Base-by-base conservation (phyloP, 2,888 invertebrate genomes). In the Reticulitermes lucifugus region DNA sequence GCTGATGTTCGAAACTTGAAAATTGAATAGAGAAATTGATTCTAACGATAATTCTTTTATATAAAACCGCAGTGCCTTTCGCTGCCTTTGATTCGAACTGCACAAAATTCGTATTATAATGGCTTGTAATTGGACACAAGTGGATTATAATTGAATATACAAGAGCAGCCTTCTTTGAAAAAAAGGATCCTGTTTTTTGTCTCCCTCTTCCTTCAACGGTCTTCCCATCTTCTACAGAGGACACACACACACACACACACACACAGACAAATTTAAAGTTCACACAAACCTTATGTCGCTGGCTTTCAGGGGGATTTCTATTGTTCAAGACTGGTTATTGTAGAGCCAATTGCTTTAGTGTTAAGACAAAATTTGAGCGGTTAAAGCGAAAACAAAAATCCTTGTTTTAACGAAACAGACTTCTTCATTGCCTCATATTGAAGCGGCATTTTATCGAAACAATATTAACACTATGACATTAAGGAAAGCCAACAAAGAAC, bases 241-340 rank as follows among this genome's bases (percentile, higher is more conserved):
- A 65, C 25, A 65, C 65, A 60, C 60, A 60, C 6, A 60, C 35
- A 35, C 35, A 35, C 35, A 35, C 35, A 35, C 35, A 35, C 35
- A 35, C 35, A 46, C 46, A 46, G 6, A 9, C 46, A 46, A 22
- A 18, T 60, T 21, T 60, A 60, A n/a, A 9, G 65, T 65, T 65
- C 65, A 65, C 25, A 65, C 65, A 65, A n/a, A 65, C 65, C 65
- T 65, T 65, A n/a, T 65, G 65, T 65, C 65, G 65, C 55, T 4
- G 3, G 18, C 14, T 4, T 55, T 55, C 55, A 4, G 60, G 21
- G 65, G 25, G n/a, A 10, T n/a, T 65, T n/a, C 65, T 65, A 25
- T 65, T 65, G 65, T 65, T 65, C 65, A 65, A 65, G 65, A 65
- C 65, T 65, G 65, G 25, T 65, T 25, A 65, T 65, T 65, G 65